Evolutionary conservation across 2,797 vertebrate genomes (phyloP), one percentile per base, ranked within the genome.

Genomic region (Euthynnus affinis): DNA sequence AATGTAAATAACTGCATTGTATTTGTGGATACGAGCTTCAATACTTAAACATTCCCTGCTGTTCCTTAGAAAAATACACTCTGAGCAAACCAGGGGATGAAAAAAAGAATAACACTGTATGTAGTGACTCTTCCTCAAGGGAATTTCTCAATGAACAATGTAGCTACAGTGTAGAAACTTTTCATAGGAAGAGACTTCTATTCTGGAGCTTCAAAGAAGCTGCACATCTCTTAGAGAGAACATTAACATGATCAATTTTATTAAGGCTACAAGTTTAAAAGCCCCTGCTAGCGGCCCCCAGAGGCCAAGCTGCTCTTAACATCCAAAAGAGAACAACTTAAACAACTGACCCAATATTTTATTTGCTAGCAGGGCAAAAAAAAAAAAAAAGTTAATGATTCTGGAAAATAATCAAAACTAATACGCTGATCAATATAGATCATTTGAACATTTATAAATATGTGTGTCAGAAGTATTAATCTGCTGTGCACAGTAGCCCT

Each of bases 31-130:
- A 88, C 46, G 46, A 84, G 72, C 74, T 83, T 82, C 73, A 91
- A 93, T 86, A 91, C 89, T 87, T 67, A 37, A 84, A 91, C 84
- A 84, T 80, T 88, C 90, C 91, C 94, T 90, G 91, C 82, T 84
- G 86, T 86, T 88, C 82, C 80, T 87, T 86, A 89, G 72, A 90
- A 90, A 86, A 90, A 88, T 83, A 89, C 78, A 86, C 87, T 74
- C 56, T 74, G 79, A 81, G 82, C 81, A 82, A 90, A 87, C 61
- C 82, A 60, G 67, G 74, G 60, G 74, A 72, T 61, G 6, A 78
- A 76, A 78, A 14, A 62, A 9, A 37, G 2, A 44, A 34, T 34
- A 91, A 91, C 83, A 93, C 89, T 90, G 86, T 80, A 52, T 66
- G 85, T 91, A 85, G 75, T 46, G 29, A 85, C 65, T 68, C 65